Evolutionary conservation across 2,888 invertebrate genomes (phyloP), one percentile per base, ranked within the genome.

Genomic region (Eupithecia subumbrata): DNA sequence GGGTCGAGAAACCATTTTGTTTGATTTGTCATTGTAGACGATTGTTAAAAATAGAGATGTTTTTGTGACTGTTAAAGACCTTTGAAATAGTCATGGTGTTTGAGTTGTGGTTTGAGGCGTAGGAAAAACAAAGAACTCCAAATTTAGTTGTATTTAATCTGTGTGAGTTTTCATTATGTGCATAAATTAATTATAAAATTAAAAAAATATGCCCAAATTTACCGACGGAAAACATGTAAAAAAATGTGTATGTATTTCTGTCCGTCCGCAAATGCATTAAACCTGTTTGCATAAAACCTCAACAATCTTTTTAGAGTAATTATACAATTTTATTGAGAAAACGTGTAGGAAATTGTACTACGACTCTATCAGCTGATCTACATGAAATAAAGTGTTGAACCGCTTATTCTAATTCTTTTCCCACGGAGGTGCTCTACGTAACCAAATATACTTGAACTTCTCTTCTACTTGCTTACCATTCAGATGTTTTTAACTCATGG

Each of bases 281-380:
- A 25, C 14, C 22, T 60, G 25, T 25, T 56, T 12, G 56, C 60
- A 60, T 60, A 60, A 12, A 60, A 56, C 22, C 25, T 60, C 25
- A 12, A 12, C 22, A 60, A 60, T 12, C 1, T 12, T 25, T 60
- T 25, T 14, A 5, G 22, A 18, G 34, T 34, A 18, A 64, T 34
- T 84, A 75, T 80, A 82, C 82, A 85, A 76, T 67, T 85, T 84
- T 60, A 86, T 86, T 85, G 81, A 80, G 82, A 84, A 86, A 87
- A 85, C 85, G 86, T 87, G 86, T 73, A 81, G 74, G 76, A 77
- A 81, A 86, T 82, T 84, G 11, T 67, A 37, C n/a, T 68, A 40
- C 40, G 82, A 85, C 83, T 79, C 82, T 83, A 87, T 85, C 81
- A 79, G 77, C 82, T 77, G 78, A 84, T 86, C 80, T 82, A 77